A percentile compares a stretch with the other conserved stretches of the same genome.
Evolutionary conservation across 1,140 invertebrate species (phyloP).

Genomic region (Brachionus manjavacas): DNA sequence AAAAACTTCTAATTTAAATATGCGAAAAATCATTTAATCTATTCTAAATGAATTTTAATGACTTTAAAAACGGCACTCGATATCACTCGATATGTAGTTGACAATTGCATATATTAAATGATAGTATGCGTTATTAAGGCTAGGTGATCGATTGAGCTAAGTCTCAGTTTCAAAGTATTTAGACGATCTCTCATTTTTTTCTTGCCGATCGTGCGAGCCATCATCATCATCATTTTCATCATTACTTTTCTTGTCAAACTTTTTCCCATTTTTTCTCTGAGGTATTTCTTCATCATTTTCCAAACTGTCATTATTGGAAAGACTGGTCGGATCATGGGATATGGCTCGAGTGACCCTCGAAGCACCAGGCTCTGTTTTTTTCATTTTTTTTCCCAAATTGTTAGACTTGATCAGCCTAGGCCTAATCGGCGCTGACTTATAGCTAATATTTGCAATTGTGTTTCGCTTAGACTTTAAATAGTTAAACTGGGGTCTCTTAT

Average conservation of each 20-base stretch:
- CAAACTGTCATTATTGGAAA: conserved; percentile 8
- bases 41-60: background rate
- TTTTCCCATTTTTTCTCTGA: background rate
- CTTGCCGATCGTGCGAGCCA: no score
- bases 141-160: background rate
- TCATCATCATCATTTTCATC: background rate
- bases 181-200: background rate
- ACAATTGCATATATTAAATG: background rate
- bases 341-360: background rate
- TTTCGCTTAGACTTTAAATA: background rate
- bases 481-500: background rate
- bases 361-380: background rate
- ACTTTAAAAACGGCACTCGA: background rate
- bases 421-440: background rate
- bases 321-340: background rate
- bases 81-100: background rate
- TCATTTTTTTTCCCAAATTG: background rate
- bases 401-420: background rate
- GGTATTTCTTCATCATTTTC: background rate
- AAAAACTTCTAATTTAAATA: background rate
- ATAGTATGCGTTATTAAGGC: background rate
- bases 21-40: background rate
- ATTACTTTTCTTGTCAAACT: background rate
- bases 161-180: background rate
- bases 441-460: conserved; percentile 6